Base-by-base conservation (phyloP, 2,888 invertebrate species). In the Villa cingulata region DNA sequence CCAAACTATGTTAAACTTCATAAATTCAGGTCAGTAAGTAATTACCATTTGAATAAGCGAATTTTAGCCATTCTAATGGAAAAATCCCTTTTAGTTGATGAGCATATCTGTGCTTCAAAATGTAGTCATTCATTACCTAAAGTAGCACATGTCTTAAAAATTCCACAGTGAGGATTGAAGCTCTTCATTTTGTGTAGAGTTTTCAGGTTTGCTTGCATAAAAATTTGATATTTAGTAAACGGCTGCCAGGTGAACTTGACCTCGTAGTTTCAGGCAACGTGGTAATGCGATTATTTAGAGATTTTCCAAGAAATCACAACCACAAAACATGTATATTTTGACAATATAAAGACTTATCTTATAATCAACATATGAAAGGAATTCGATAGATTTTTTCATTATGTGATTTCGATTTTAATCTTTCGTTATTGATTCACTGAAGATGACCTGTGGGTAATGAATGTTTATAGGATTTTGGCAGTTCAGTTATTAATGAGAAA, bases 81-180 rank as follows among this genome's bases (percentile, higher is more conserved):
- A 23, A 5, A 20, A n/a, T 4, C 16, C 3, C 16, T 37, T 6
- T 43, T 17, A 15, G 23, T 20, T 15, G 43, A 43, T 37, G 43
- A 43, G 9, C 43, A 43, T 15, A 19, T 43, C 3, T 43, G 36
- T 29, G 23, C 43, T 14, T 37, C 43, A 10, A 43, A 43, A 18
- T 16, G 37, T 7, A 20, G 20, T n/a, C n/a, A n/a, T n/a, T 4
- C 18, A 37, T 16, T 37, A 32, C n/a, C 16, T 43, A 37, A 43
- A 43, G 27, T 37, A 43, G 16, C 37, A 43, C 23, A 18, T 43
- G 4, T 32, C 39, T 2, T 5, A 15, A n/a, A 54, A 54, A 41
- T 51, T 52, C 1, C 48, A 55, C 41, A 55, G 41, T 54, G 50
- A 47, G 51, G 52, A 9, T 55, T 42, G 18, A 55, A 52, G 17